phyloP scores from a whole-genome alignment of 2,113 vertebrate species.

The Rhombomys opimus region DNA sequence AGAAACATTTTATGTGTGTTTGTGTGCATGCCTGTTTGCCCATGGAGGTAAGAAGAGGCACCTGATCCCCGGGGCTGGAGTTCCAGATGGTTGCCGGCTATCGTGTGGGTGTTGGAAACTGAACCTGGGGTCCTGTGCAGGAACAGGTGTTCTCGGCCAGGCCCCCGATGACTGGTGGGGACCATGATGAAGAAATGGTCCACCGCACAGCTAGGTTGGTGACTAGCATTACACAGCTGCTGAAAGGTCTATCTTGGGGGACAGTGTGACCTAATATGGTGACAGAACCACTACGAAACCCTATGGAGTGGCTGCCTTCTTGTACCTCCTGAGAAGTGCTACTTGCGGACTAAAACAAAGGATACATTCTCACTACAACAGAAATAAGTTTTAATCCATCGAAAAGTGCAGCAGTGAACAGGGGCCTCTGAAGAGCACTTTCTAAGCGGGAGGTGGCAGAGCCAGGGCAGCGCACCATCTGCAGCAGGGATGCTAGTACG shows the following conservation, averaged over 20 bases:
- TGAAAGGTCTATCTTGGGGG: not conserved
- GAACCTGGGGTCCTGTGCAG: not conserved
- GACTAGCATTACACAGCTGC: not conserved
- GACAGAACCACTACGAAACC: not conserved
- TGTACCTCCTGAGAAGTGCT: not conserved
- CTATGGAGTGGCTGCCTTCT: not conserved
- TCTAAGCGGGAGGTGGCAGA: slow-evolving; percentile 80
- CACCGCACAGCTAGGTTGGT: not conserved
- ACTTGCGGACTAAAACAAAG: slow-evolving; percentile 59
- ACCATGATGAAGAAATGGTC: not conserved
- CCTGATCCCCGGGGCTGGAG: not conserved
- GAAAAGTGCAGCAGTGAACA: slow-evolving; percentile 92
- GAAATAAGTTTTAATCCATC: slow-evolving; percentile 83
- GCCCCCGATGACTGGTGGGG: not conserved
- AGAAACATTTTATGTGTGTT: not conserved
- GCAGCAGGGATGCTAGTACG: slow-evolving; percentile 22
- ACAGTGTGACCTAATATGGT: not conserved
- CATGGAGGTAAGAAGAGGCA: not conserved
- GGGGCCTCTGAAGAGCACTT: slow-evolving; percentile 90
- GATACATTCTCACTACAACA: slow-evolving; percentile 67
- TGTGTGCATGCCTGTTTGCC: not conserved
- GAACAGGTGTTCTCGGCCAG: not conserved
- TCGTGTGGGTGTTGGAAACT: not conserved
- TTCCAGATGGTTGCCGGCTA: not conserved
- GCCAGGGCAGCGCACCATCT: slow-evolving; percentile 60